Percentiles rank a stretch among this genome's conserved stretches.
These are phyloP conservation scores for Sminthurinus aureus DNA, from an alignment of 2,888 invertebrate genomes.

Conservation along the genomic window DNA sequence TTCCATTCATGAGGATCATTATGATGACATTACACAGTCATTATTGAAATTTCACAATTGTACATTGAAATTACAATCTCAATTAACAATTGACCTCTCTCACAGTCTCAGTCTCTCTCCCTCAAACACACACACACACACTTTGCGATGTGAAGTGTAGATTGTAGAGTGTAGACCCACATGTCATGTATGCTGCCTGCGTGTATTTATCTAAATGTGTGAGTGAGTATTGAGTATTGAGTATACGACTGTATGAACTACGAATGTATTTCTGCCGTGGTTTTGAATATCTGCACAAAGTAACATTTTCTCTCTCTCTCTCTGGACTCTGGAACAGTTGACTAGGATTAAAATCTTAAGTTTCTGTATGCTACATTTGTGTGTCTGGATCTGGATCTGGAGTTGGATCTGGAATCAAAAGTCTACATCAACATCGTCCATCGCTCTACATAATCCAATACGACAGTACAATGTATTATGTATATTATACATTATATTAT, in stretches of 20 bases:
- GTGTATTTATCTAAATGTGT: not conserved
- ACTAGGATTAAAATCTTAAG: not conserved
- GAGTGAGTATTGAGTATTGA: not conserved
- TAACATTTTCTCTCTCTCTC: too few relatives aligned
- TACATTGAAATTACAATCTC: not conserved
- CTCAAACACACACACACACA: not conserved
- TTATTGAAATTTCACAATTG: not conserved
- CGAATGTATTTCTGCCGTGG: too few relatives aligned
- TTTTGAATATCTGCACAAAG: too few relatives aligned
- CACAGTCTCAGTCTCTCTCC: not conserved
- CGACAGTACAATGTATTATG: not conserved
- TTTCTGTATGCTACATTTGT: not conserved
- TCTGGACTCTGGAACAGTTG: not conserved
- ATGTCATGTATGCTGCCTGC: not conserved
- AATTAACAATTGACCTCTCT: not conserved
- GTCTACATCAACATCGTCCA: not conserved
- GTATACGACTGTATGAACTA: too few relatives aligned
- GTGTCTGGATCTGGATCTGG: not conserved
- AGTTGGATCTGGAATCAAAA: not conserved
- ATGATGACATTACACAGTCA: not conserved
- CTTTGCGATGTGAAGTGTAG: too few relatives aligned
- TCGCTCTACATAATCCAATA: not conserved
- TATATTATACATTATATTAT: not conserved
- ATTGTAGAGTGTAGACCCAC: not conserved
- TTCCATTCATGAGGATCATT: not conserved